A percentile compares a stretch with the other conserved stretches of the same genome.
Evolutionary conservation across 2,113 vertebrate species (phyloP).

Genomic region (Ascaphus truei): DNA sequence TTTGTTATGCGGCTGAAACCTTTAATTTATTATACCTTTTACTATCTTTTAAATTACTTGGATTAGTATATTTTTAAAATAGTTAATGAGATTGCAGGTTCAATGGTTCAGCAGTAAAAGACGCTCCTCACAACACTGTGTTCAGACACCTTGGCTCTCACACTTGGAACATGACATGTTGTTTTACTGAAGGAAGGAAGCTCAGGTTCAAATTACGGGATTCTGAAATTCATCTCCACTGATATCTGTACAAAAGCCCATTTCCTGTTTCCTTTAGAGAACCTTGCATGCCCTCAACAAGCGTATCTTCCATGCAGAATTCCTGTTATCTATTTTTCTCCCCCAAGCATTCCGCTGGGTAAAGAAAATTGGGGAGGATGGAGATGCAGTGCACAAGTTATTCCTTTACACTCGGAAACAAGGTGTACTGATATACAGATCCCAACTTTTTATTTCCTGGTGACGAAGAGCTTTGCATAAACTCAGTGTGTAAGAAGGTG

Average conservation of each 20-base stretch:
- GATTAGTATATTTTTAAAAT: too few species aligned
- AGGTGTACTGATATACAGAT: too few species aligned
- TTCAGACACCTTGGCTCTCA: neutral
- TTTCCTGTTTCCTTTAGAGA: conserved; percentile 28
- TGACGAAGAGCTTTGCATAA: too few species aligned
- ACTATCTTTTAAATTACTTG: too few species aligned
- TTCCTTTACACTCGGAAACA: too few species aligned
- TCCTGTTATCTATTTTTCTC: conserved; percentile 18
- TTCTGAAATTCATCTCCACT: conserved; percentile 20
- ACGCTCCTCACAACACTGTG: neutral
- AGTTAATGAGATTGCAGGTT: neutral
- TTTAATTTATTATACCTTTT: too few species aligned
- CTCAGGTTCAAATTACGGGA: conserved; percentile 19
- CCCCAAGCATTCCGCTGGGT: too few species aligned
- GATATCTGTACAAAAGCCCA: conserved; percentile 10
- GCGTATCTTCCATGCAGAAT: neutral
- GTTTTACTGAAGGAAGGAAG: conserved; percentile 31
- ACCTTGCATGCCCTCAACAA: neutral
- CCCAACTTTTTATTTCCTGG: too few species aligned
- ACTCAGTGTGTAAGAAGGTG: too few species aligned
- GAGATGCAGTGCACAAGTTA: neutral
- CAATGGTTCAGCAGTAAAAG: neutral
- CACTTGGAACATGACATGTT: conserved; percentile 28
- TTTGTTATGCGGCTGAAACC: too few species aligned
- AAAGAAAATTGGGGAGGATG: neutral